These are phyloP conservation scores for Tenodera sinensis DNA, from an alignment of 2,888 invertebrate species.

Conservation along the genomic window DNA sequence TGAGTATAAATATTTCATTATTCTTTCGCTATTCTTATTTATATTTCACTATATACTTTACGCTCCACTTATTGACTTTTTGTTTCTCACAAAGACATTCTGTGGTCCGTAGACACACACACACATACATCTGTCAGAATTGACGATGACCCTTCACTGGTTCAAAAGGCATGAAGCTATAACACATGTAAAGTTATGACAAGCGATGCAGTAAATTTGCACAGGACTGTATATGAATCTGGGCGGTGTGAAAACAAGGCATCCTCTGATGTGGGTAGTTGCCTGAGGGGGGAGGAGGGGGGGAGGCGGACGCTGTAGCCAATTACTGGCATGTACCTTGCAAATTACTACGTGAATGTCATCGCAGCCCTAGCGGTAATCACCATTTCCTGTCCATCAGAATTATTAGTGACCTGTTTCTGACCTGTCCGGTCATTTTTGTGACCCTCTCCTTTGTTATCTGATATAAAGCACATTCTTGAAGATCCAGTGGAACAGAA, in stretches of 20 bases:
- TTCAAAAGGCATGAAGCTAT: too few relatives aligned
- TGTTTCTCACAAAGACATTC: too few relatives aligned
- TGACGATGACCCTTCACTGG: too few relatives aligned
- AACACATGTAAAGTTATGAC: background rate
- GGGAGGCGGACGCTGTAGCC: background rate
- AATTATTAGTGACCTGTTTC: background rate
- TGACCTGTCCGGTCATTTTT: background rate
- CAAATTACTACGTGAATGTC: constrained; percentile 1
- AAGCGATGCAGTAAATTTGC: background rate
- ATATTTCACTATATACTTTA: too few relatives aligned
- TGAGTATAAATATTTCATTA: too few relatives aligned
- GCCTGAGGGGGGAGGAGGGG: too few relatives aligned
- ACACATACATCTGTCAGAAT: background rate
- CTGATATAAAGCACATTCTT: background rate
- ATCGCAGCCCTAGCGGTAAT: background rate
- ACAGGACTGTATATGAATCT: background rate
- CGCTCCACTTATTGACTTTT: too few relatives aligned
- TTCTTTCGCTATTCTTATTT: too few relatives aligned
- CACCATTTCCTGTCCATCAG: background rate
- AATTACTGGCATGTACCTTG: constrained; percentile 9
- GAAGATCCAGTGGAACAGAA: too few relatives aligned
- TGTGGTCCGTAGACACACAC: too few relatives aligned
- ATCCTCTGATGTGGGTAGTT: background rate
- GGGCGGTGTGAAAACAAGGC: background rate
- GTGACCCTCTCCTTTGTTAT: background rate